Conservation (phyloP, 2,888 invertebrate genomes). For the Yponomeuta plumbellus region DNA sequence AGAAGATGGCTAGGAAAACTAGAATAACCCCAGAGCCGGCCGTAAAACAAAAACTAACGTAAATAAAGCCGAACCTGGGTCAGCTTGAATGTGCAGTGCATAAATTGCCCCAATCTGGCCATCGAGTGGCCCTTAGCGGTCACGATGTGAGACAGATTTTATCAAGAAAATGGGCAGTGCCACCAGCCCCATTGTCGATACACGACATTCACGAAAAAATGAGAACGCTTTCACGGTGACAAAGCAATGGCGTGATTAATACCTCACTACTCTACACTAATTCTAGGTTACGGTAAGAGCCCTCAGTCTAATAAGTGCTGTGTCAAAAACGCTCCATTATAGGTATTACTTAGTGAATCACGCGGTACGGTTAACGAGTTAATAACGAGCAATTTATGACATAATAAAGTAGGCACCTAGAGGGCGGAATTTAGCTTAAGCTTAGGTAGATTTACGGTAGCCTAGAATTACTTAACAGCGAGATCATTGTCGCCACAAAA, state of each 20-base stretch:
- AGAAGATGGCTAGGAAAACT: neutral
- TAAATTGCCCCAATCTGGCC: conserved; percentile 67
- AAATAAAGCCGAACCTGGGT: conserved; percentile 44
- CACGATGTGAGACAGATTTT: conserved; percentile 69
- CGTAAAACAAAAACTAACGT: conserved; percentile 53
- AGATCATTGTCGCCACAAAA: neutral
- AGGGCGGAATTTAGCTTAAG: neutral
- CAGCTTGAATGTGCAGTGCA: conserved; percentile 64
- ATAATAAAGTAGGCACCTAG: conserved; percentile 1
- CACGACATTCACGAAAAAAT: conserved; percentile 38
- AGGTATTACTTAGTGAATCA: neutral
- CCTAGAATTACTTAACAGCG: neutral
- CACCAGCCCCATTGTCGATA: conserved; percentile 59
- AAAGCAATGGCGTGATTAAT: conserved; percentile 34
- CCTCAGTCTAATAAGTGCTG: neutral
- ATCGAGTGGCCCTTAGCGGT: conserved; percentile 70
- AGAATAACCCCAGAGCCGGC: neutral
- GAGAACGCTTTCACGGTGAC: conserved; percentile 27
- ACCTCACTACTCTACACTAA: conserved; percentile 14
- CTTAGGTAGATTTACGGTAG: neutral
- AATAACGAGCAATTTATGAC: conserved; percentile 3
- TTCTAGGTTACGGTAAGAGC: conserved; percentile 6
- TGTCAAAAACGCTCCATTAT: conserved; percentile 1
- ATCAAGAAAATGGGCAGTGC: conserved; percentile 64
- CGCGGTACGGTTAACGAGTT: neutral